phyloP scores from a whole-genome alignment of 2,888 invertebrate genomes.

The Ommatoiulus sabulosus region DNA sequence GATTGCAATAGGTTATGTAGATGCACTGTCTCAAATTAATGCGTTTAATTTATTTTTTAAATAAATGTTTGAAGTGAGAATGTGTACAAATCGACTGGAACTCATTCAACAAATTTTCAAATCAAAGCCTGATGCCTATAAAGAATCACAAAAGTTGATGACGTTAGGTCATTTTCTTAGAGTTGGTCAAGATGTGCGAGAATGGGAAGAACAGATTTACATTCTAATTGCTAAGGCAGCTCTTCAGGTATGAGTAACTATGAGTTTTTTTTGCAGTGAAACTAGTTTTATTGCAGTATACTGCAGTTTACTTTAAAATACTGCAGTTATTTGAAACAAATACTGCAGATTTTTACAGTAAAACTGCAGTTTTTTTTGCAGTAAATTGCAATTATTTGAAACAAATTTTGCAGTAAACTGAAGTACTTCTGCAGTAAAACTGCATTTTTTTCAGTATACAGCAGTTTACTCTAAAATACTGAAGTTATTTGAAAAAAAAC shows the following conservation, averaged over 20 bases:
- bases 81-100: conserved; percentile 74
- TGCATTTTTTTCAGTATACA: too few relatives aligned
- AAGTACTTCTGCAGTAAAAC: too few relatives aligned
- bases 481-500: not conserved
- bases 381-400: too few relatives aligned
- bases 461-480: too few relatives aligned
- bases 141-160: conserved; percentile 75
- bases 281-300: too few relatives aligned
- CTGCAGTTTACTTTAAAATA: too few relatives aligned
- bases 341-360: too few relatives aligned
- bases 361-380: too few relatives aligned
- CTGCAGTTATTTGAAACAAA: too few relatives aligned
- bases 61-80: conserved; percentile 70
- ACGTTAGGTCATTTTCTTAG: conserved; percentile 75
- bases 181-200: conserved; percentile 71
- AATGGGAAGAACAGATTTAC: conserved; percentile 66
- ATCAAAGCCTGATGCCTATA: conserved; percentile 73
- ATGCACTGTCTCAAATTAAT: not conserved
- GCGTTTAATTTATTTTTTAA: not conserved
- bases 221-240: conserved; percentile 66
- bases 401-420: too few relatives aligned
- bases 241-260: conserved; percentile 63
- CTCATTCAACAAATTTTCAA: conserved; percentile 76
- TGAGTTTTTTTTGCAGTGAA: too few relatives aligned
- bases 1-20: not conserved